Conservation (phyloP, 2,113 vertebrate genomes). For the Phainopepla nitens region DNA sequence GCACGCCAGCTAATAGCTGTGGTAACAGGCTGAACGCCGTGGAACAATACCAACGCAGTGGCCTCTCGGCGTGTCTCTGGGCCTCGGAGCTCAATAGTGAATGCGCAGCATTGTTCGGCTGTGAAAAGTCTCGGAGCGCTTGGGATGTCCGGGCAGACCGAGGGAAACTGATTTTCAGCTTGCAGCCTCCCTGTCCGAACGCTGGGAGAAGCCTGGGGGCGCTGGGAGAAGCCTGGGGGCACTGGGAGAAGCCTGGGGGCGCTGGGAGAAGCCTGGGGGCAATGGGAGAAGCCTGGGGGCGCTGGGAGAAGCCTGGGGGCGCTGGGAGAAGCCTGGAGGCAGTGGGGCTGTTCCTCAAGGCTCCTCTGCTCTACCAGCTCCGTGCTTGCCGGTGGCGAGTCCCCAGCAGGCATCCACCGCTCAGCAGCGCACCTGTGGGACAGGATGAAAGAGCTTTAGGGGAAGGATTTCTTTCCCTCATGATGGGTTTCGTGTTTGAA, state of each 20-base stretch:
- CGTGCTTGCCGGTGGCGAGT: neutral
- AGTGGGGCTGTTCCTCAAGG: neutral
- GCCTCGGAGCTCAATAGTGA: neutral
- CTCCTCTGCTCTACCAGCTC: neutral
- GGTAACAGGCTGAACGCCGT: neutral
- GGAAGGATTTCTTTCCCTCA: neutral
- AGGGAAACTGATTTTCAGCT: slow-evolving; percentile 25
- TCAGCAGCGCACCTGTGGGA: neutral
- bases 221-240: neutral
- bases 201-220: neutral
- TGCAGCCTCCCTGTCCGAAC: neutral
- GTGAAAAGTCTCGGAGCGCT: neutral
- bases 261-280: neutral
- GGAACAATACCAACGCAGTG: neutral
- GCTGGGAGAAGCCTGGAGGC: neutral
- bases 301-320: neutral
- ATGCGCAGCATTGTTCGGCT: slow-evolving; percentile 16
- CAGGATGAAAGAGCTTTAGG: neutral
- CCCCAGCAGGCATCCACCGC: neutral
- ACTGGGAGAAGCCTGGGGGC: neutral
- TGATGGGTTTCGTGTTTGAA: neutral
- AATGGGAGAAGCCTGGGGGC: neutral
- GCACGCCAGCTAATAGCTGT: slow-evolving; percentile 21
- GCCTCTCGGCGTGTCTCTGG: neutral
- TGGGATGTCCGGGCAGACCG: neutral